Conservation (phyloP, 2,888 invertebrate species). For the Cephus spinipes region DNA sequence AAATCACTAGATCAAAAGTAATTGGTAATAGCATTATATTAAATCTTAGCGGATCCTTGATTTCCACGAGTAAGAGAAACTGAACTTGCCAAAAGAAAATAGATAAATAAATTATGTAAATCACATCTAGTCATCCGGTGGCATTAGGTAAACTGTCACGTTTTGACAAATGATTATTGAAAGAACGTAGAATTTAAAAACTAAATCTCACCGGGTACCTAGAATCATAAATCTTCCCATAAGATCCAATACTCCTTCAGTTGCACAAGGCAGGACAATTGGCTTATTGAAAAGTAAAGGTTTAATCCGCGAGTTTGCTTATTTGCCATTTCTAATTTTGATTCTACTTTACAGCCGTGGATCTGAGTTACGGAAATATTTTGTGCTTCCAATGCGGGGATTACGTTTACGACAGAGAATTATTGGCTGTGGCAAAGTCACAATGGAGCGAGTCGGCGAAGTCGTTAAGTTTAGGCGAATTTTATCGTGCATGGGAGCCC, state of each 20-base stretch:
- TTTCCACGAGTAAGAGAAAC: neutral
- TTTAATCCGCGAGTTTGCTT: neutral
- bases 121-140: neutral
- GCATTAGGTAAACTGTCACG: neutral
- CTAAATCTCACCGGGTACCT: neutral
- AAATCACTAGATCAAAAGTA: conserved; percentile 26
- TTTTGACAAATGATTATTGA: neutral
- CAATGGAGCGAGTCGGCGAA: conserved; percentile 65
- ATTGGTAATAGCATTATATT: neutral
- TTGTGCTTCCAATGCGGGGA: conserved; percentile 92
- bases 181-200: conserved; percentile 7
- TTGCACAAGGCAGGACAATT: neutral
- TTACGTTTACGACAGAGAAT: conserved; percentile 88
- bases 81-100: neutral
- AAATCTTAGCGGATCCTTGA: neutral
- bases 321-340: neutral
- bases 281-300: neutral
- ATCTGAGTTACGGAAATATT: conserved; percentile 88
- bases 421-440: conserved; percentile 60
- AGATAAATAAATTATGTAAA: neutral
- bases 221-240: neutral
- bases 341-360: conserved; percentile 73
- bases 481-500: conserved; percentile 79
- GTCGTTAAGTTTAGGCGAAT: conserved; percentile 62
- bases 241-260: neutral